Evolutionary conservation across 2,888 invertebrate species (phyloP).

Genomic region (Hypomecis punctinalis): DNA sequence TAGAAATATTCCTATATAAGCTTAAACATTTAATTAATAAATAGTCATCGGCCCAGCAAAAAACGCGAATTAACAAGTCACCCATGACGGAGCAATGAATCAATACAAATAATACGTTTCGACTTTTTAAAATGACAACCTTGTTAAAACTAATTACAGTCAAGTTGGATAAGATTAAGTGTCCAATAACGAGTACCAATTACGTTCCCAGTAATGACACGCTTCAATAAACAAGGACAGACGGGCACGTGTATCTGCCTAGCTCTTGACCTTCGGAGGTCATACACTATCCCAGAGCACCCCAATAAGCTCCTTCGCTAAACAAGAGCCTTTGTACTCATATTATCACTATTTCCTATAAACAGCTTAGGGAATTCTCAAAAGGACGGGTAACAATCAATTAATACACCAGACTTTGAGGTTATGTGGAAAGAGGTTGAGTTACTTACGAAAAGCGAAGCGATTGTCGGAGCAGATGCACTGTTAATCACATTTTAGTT

Average conservation of each 20-base stretch:
- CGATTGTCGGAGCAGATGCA: conserved; percentile 27
- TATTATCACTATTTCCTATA: conserved; percentile 13
- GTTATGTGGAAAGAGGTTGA: conserved; percentile 26
- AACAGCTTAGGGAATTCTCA: conserved; percentile 11
- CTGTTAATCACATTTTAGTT: conserved; percentile 37
- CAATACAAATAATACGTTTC: conserved; percentile 1
- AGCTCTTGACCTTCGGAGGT: conserved; percentile 40
- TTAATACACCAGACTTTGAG: conserved; percentile 25
- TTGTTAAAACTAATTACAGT: background rate
- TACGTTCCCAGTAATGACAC: conserved; percentile 25
- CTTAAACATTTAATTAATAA: too few species aligned
- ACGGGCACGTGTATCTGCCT: conserved; percentile 36
- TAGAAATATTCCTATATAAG: too few species aligned
- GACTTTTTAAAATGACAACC: background rate
- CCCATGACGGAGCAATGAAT: background rate
- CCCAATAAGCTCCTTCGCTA: background rate
- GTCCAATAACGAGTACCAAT: conserved; percentile 18
- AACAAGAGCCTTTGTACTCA: background rate
- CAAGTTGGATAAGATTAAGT: conserved; percentile 4
- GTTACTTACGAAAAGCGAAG: conserved; percentile 44
- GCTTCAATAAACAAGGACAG: conserved; percentile 30
- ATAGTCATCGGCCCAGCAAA: too few species aligned
- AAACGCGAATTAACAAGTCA: too few species aligned
- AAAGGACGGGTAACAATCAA: conserved; percentile 9
- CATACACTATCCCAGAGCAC: conserved; percentile 12